A percentile compares a stretch with the other conserved stretches of the same genome.
These are phyloP conservation scores for Battus philenor DNA, from an alignment of 1,140 invertebrate genomes.

Conservation along the genomic window DNA sequence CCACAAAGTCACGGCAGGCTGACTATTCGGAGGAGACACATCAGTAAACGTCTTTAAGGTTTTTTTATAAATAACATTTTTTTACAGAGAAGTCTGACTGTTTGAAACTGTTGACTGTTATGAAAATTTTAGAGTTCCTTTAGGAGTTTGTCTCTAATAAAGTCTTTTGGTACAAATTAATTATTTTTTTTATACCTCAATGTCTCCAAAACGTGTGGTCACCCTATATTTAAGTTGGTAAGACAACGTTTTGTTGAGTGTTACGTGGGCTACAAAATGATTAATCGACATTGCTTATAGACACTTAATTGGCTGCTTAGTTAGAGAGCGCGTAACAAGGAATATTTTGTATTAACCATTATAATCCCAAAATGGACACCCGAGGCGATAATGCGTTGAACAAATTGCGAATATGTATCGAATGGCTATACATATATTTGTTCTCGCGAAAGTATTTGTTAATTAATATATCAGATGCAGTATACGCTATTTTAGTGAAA, in stretches of 20 bases:
- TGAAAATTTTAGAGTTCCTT: no score
- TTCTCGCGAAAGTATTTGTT: constrained; percentile 5
- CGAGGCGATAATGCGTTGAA: constrained; percentile 14
- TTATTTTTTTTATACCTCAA: no score
- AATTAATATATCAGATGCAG: no score
- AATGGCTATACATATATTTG: constrained; percentile 4
- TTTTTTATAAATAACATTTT: no score
- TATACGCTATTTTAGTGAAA: no score
- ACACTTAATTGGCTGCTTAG: constrained; percentile 54
- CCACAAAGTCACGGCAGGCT: no score
- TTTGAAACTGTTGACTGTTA: no score
- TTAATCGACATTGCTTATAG: constrained; percentile 50
- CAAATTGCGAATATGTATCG: constrained; percentile 12
- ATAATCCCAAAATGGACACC: constrained; percentile 10
- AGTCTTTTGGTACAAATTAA: no score
- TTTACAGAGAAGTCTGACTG: no score
- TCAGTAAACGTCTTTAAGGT: no score
- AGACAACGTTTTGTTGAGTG: constrained; percentile 50
- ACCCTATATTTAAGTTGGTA: constrained; percentile 29
- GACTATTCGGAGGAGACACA: no score
- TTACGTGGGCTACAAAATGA: constrained; percentile 53
- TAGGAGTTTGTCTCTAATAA: no score
- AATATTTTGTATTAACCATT: constrained; percentile 14
- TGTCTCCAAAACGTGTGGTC: constrained; percentile 23
- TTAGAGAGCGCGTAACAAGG: constrained; percentile 20